Percentiles rank a stretch among this genome's conserved stretches.
These are phyloP conservation scores for Anguilla megastoma DNA, from an alignment of 2,797 vertebrate genomes.

Conservation along the genomic window DNA sequence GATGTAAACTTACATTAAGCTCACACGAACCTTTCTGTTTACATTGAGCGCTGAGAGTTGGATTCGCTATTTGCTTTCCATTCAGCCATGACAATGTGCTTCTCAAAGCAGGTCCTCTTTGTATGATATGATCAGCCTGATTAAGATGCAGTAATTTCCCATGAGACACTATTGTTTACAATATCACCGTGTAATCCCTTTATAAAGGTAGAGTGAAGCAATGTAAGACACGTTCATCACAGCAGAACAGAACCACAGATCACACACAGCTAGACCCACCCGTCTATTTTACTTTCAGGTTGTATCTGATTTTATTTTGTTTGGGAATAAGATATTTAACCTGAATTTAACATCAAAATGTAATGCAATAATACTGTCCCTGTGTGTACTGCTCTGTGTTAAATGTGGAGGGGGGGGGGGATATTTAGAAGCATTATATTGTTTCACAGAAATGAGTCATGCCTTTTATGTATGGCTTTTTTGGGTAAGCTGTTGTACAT, in stretches of 20 bases:
- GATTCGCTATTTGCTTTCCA: neutral
- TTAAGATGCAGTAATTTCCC: neutral
- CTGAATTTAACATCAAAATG: too few relatives aligned
- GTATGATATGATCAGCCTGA: neutral
- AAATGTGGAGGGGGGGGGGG: too few relatives aligned
- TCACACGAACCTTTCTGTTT: neutral
- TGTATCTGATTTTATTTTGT: too few relatives aligned
- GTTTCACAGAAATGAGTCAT: too few relatives aligned
- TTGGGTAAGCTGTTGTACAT: too few relatives aligned
- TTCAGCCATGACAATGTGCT: neutral
- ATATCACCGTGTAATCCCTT: neutral
- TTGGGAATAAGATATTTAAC: too few relatives aligned
- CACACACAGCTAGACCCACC: neutral
- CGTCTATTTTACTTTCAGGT: neutral
- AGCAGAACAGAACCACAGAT: neutral
- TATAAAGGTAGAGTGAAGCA: neutral
- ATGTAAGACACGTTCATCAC: neutral
- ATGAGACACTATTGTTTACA: neutral
- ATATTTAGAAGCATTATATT: too few relatives aligned
- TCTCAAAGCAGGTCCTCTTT: neutral
- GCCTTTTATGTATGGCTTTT: too few relatives aligned
- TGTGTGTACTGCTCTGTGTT: too few relatives aligned
- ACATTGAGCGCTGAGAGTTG: neutral
- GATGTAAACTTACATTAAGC: neutral
- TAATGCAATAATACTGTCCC: too few relatives aligned